Evolutionary conservation across 2,888 invertebrate genomes (phyloP).

Genomic region (Caenorhabditis sulstoni): DNA sequence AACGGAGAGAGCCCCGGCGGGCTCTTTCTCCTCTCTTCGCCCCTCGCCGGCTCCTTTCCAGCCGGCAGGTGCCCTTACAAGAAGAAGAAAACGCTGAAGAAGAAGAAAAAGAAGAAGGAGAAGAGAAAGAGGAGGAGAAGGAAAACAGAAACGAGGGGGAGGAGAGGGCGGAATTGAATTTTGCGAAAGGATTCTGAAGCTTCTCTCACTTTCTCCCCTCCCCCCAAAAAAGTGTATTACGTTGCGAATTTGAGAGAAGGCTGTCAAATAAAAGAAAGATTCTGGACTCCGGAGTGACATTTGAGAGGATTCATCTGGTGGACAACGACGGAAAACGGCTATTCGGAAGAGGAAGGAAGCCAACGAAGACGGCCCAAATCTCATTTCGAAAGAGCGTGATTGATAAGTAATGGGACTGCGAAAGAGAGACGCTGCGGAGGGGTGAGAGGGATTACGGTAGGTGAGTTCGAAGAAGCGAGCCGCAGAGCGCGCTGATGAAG

Average conservation of each 20-base stretch:
- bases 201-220: conserved; percentile 4
- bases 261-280: conserved; percentile 6
- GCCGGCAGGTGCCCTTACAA: conserved; percentile 59
- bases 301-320: background rate
- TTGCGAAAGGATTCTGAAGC: conserved; percentile 28
- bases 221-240: background rate
- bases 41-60: conserved; percentile 36
- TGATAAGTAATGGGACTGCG: conserved; percentile 14
- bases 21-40: conserved; percentile 25
- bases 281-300: background rate
- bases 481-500: conserved; percentile 16
- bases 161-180: conserved; percentile 57
- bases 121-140: conserved; percentile 27
- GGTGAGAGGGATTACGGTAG: too few relatives aligned
- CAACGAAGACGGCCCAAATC: conserved; percentile 13
- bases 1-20: conserved; percentile 20
- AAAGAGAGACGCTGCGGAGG: conserved; percentile 2
- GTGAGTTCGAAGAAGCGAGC: conserved; percentile 1
- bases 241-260: background rate
- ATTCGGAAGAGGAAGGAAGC: background rate
- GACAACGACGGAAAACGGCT: conserved; percentile 26
- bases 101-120: conserved; percentile 31
- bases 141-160: conserved; percentile 25
- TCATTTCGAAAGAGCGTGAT: conserved; percentile 3
- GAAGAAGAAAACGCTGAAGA: conserved; percentile 8